Base-by-base conservation (phyloP, 2,797 vertebrate genomes). In the Pyrocephalus nanus region DNA sequence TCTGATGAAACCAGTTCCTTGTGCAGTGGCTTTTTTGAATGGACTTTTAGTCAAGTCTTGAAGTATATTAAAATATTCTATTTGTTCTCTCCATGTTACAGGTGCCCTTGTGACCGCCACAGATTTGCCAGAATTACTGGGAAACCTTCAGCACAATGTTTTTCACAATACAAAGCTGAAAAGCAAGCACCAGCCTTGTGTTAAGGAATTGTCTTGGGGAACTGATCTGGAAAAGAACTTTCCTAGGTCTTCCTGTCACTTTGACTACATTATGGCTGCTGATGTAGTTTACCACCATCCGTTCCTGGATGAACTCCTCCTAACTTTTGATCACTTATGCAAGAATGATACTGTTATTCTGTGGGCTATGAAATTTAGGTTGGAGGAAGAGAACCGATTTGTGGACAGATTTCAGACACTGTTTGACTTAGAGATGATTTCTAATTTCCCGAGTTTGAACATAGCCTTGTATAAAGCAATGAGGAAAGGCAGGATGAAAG, bases 241-340 rank as follows among this genome's bases (percentile, higher is more conserved):
- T 93, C 99, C 99, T 5, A 97, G 76, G 8, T 96, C 97, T 57
- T 98, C 98, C 7, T 98, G 97, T 88, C 92, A 88, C 75, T 99
- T 98, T 9, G 98, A 99, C 97, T 99, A 99, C 92, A 97, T 99
- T 95, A 97, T 99, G 97, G 99, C 99, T 21, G 99, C 99, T 2
- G 99, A 99, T 20, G 99, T 99, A 30, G 99, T 99, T 50, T 99
- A 99, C 11, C 86, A 98, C 29, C 99, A 99, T 60, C 98, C 99
- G 0, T 99, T 98, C 93, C 97, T 99, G 80, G 95, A 98, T 3
- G 99, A 99, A 89, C 98, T 99, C 60, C 98, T 99, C 93, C 95
- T 98, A 72, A 99, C 99, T 45, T 99, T 99, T 92, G 98, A 99
- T 81, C 98, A 99, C 96, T 97, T 99, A 91, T 99, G 99, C 87